These are phyloP conservation scores for Muricea muricata DNA, from an alignment of 92 coral and sea anemone species.

Conservation along the genomic window DNA sequence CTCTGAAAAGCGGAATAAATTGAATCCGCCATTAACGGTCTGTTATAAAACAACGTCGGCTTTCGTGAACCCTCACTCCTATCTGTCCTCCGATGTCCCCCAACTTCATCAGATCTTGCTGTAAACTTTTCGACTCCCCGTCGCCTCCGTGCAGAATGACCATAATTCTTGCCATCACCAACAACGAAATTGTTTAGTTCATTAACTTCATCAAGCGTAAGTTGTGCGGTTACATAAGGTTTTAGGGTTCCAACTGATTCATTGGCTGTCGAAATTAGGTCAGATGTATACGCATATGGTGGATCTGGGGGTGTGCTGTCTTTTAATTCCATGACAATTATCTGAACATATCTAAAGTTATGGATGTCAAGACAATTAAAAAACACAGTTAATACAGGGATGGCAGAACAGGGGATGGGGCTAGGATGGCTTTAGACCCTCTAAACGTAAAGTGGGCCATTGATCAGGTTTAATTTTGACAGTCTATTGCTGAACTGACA, in stretches of 20 bases:
- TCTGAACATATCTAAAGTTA: background rate
- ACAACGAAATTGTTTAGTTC: background rate
- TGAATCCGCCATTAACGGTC: background rate
- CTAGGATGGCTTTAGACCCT: too few species aligned
- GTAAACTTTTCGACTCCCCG: background rate
- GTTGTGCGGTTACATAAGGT: slow-evolving; percentile 9
- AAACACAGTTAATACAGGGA: too few species aligned
- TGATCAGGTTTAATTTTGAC: too few species aligned
- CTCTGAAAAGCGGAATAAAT: slow-evolving; percentile 13
- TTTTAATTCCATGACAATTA: background rate
- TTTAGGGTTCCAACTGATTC: background rate
- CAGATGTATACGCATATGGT: background rate
- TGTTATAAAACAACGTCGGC: background rate
- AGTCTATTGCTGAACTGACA: too few species aligned
- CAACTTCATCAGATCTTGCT: background rate
- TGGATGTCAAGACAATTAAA: too few species aligned
- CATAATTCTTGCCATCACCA: background rate
- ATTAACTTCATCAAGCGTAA: background rate
- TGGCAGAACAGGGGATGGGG: too few species aligned
- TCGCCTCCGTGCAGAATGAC: background rate
- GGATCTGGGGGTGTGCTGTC: background rate
- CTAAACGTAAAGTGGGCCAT: too few species aligned
- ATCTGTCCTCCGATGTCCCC: background rate
- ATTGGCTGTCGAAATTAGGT: background rate
- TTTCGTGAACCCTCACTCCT: background rate